Conservation (phyloP, 1,140 invertebrate genomes). For the Trichonephila clavipes region DNA sequence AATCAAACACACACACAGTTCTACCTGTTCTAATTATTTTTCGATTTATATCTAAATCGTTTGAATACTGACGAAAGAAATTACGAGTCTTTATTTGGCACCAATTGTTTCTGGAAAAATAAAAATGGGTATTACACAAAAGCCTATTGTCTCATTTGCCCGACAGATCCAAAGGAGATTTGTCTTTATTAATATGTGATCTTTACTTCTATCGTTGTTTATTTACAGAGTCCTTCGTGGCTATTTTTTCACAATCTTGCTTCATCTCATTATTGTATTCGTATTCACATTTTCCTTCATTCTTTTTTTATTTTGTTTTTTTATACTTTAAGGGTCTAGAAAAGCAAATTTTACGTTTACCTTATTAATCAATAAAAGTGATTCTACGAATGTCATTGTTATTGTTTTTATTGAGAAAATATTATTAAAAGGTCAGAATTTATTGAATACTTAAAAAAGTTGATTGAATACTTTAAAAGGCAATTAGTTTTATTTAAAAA, state of each 20-base stretch:
- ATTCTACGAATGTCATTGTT: not conserved
- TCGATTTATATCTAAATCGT: too few relatives aligned
- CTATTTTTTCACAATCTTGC: not conserved
- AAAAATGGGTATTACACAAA: not conserved
- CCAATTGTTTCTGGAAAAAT: not conserved
- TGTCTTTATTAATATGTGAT: not conserved
- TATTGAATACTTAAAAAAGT: too few relatives aligned
- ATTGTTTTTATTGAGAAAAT: not conserved
- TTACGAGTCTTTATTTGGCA: too few relatives aligned
- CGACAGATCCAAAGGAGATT: not conserved
- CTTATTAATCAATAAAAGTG: not conserved
- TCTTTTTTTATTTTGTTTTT: not conserved
- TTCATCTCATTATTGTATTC: not conserved
- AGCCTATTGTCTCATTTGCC: not conserved
- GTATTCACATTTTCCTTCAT: not conserved
- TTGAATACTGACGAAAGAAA: too few relatives aligned
- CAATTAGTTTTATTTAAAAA: too few relatives aligned
- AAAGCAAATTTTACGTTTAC: too few relatives aligned
- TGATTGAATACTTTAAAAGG: too few relatives aligned
- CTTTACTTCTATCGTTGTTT: not conserved
- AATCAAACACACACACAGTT: too few relatives aligned
- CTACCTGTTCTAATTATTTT: too few relatives aligned
- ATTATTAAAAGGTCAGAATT: too few relatives aligned
- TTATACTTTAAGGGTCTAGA: not conserved
- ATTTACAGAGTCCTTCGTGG: not conserved